These are phyloP conservation scores for Lutraria lutraria DNA, from an alignment of 2,888 invertebrate species.

Conservation along the genomic window DNA sequence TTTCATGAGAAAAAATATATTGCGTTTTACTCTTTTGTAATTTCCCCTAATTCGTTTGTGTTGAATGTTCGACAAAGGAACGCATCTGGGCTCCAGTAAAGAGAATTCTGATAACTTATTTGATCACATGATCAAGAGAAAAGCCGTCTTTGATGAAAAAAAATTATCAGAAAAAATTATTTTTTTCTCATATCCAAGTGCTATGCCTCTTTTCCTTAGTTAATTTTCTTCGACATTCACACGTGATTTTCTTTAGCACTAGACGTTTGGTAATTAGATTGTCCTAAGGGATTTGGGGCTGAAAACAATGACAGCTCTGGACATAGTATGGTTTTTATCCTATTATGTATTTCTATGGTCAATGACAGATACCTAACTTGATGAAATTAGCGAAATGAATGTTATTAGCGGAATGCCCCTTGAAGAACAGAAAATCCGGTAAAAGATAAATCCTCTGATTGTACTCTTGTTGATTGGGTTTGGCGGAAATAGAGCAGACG, in stretches of 20 bases:
- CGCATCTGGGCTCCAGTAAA: no score
- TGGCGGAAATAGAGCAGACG: slow-evolving; percentile 12
- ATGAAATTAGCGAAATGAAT: slow-evolving; percentile 15
- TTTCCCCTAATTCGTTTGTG: no score
- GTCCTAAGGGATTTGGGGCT: neutral
- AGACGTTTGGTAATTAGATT: slow-evolving; percentile 16
- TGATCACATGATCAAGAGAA: neutral
- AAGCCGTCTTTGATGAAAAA: neutral
- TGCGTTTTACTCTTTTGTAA: no score
- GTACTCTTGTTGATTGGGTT: neutral
- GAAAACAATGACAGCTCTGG: slow-evolving; percentile 5
- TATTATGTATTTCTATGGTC: slow-evolving; percentile 20
- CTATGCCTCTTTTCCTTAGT: neutral
- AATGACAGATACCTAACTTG: slow-evolving; percentile 6
- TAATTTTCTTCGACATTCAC: slow-evolving; percentile 15
- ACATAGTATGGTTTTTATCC: neutral
- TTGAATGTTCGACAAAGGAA: no score
- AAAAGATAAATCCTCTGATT: neutral
- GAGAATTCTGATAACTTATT: neutral
- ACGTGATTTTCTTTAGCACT: slow-evolving; percentile 2
- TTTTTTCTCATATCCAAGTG: neutral
- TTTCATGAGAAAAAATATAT: no score
- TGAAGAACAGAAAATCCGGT: slow-evolving; percentile 11
- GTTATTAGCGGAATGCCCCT: slow-evolving; percentile 4
- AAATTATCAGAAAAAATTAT: neutral